Conservation (phyloP, 1,140 invertebrate genomes). For the Subanguina moxae region DNA sequence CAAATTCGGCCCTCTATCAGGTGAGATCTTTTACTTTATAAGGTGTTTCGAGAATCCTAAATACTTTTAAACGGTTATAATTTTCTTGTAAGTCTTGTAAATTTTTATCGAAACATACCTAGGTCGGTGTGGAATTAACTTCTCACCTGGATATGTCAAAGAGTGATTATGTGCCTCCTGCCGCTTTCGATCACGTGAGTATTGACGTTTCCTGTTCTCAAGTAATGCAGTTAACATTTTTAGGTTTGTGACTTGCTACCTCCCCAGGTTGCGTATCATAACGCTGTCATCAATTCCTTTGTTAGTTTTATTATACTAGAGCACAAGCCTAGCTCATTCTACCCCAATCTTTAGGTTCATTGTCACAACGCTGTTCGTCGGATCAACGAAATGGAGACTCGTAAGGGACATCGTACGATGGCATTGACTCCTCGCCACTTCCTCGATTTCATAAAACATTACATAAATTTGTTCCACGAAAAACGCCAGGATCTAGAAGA, state of each 20-base stretch:
- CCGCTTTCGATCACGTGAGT: constrained; percentile 38
- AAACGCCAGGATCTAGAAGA: constrained; percentile 84
- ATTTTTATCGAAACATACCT: too few relatives aligned
- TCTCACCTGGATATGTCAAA: constrained; percentile 65
- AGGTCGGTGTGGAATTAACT: constrained; percentile 67
- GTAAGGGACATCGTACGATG: constrained; percentile 80
- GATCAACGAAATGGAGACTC: constrained; percentile 77
- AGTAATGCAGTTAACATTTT: background rate
- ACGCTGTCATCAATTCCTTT: constrained; percentile 93
- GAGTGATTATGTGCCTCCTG: constrained; percentile 55
- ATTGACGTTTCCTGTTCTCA: background rate
- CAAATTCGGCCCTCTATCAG: constrained; percentile 90
- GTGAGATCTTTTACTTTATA: too few relatives aligned
- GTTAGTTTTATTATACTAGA: background rate
- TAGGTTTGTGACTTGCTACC: constrained; percentile 65
- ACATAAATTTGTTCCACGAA: constrained; percentile 91
- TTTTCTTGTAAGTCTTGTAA: too few relatives aligned
- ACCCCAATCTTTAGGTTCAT: constrained; percentile 70
- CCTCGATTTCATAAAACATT: constrained; percentile 99
- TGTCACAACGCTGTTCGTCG: constrained; percentile 94
- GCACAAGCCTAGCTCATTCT: too few relatives aligned
- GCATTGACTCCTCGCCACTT: constrained; percentile 96
- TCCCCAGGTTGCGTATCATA: constrained; percentile 74
- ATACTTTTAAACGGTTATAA: too few relatives aligned
- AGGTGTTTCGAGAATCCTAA: too few relatives aligned